Conservation (phyloP, 2,888 invertebrate species). For the Lycia hirtaria region DNA sequence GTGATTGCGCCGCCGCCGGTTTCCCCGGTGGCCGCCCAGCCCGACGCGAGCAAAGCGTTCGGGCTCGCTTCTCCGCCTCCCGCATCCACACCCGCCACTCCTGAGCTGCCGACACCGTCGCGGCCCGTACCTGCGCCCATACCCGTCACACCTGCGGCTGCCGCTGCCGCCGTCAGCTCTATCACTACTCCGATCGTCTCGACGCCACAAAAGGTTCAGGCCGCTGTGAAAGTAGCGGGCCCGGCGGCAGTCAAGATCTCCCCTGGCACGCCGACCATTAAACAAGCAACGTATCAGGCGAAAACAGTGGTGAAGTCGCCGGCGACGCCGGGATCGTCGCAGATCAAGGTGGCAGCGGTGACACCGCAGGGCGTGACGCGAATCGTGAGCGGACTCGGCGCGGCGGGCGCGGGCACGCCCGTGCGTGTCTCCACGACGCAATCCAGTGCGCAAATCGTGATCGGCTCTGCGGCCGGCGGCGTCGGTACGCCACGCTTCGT, state of each 20-base stretch:
- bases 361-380: slow-evolving; percentile 76
- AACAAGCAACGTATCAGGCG: slow-evolving; percentile 68
- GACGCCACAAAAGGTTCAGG: slow-evolving; percentile 69
- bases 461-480: slow-evolving; percentile 62
- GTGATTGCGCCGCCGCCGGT: slow-evolving; percentile 75
- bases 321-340: slow-evolving; percentile 66
- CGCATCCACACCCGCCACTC: slow-evolving; percentile 46
- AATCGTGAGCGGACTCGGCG: slow-evolving; percentile 73
- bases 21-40: slow-evolving; percentile 65
- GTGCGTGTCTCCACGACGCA: slow-evolving; percentile 75
- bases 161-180: slow-evolving; percentile 60
- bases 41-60: slow-evolving; percentile 72
- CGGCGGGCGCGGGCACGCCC: slow-evolving; percentile 70
- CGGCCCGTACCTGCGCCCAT: slow-evolving; percentile 54
- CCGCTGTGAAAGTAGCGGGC: slow-evolving; percentile 62
- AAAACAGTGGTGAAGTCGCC: slow-evolving; percentile 68
- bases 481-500: slow-evolving; percentile 71
- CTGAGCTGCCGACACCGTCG: slow-evolving; percentile 55
- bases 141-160: slow-evolving; percentile 48
- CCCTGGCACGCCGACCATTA: slow-evolving; percentile 68
- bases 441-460: slow-evolving; percentile 70
- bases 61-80: slow-evolving; percentile 67
- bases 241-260: slow-evolving; percentile 71
- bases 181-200: slow-evolving; percentile 57
- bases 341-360: slow-evolving; percentile 75